Evolutionary conservation across 2,888 invertebrate genomes (phyloP).

Genomic region (Thymelicus lineola): DNA sequence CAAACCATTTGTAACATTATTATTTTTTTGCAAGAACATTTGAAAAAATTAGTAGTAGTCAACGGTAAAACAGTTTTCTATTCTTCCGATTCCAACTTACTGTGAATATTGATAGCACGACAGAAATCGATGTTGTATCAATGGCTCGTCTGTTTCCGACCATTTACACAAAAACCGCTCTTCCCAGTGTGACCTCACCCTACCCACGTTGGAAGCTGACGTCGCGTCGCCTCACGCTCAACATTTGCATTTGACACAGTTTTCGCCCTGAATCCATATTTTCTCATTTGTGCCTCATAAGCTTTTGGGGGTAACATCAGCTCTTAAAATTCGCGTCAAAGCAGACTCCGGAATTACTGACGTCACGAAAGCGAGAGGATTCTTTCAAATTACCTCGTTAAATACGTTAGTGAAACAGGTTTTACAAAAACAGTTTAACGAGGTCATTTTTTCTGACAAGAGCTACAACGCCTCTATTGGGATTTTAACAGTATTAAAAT

Average conservation of each 20-base stretch:
- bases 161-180: neutral
- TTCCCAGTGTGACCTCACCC: slow-evolving; percentile 2
- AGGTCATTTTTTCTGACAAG: too few relatives aligned
- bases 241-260: slow-evolving; percentile 61
- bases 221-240: slow-evolving; percentile 26
- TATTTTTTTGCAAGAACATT: too few relatives aligned
- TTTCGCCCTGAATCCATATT: slow-evolving; percentile 37
- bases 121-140: too few relatives aligned
- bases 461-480: too few relatives aligned
- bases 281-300: slow-evolving; percentile 31
- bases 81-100: too few relatives aligned
- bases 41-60: too few relatives aligned
- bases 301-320: slow-evolving; percentile 7
- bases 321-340: neutral
- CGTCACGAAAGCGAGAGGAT: neutral
- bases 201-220: slow-evolving; percentile 11
- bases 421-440: too few relatives aligned
- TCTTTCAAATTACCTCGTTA: neutral
- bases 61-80: too few relatives aligned
- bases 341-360: slow-evolving; percentile 2
- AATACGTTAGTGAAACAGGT: neutral
- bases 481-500: too few relatives aligned
- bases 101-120: too few relatives aligned
- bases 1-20: too few relatives aligned
- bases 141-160: too few relatives aligned